Conservation (phyloP, 2,797 vertebrate species). For the Petrocephalus sullivani region DNA sequence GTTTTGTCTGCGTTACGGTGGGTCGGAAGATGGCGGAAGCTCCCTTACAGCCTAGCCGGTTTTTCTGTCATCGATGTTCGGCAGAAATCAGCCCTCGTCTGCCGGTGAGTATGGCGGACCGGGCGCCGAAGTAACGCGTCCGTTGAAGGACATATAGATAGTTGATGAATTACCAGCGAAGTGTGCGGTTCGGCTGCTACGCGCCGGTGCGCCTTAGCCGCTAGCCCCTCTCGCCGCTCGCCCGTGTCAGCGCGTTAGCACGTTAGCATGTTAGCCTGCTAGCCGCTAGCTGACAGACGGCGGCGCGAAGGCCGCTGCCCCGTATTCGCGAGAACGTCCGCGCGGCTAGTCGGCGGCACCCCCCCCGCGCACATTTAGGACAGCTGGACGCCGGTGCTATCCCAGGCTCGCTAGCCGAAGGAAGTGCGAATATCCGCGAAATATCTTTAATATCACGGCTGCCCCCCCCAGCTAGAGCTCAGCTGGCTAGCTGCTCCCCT, state of each 20-base stretch:
- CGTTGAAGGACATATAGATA: background rate
- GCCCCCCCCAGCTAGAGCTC: background rate
- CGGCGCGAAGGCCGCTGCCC: background rate
- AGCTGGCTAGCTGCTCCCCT: background rate
- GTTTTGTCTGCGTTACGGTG: constrained; percentile 34
- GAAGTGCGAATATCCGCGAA: background rate
- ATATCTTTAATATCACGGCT: background rate
- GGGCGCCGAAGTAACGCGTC: background rate
- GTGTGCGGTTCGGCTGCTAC: background rate
- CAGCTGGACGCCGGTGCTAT: background rate
- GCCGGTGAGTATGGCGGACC: constrained; percentile 65
- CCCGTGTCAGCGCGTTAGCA: background rate
- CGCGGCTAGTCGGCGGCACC: background rate
- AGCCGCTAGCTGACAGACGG: constrained; percentile 8
- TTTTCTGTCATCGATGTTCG: constrained; percentile 89
- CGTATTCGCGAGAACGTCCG: background rate
- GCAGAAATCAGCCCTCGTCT: constrained; percentile 81
- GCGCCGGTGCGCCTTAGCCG: background rate
- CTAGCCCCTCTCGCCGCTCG: background rate
- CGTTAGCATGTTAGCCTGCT: constrained; percentile 4
- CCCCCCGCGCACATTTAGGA: background rate
- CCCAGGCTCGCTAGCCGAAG: background rate
- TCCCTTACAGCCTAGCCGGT: constrained; percentile 75
- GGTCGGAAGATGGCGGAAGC: constrained; percentile 87
- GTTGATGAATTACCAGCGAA: background rate